Base-by-base conservation (phyloP, 53 echinoderm and acorn worm species). In the Actinopyga echinites region DNA sequence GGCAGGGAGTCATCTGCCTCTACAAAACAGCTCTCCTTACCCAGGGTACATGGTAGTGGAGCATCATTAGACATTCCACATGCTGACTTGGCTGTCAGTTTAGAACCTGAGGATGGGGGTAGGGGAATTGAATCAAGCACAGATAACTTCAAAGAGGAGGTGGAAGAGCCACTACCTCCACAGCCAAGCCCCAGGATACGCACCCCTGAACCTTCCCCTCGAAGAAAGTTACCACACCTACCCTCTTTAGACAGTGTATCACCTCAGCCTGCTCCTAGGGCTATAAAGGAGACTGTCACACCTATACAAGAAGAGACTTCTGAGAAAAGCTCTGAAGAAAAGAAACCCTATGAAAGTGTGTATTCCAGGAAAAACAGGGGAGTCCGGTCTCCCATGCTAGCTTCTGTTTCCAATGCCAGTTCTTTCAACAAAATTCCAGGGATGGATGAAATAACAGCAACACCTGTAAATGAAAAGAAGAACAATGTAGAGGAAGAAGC, bases 401-500 rank as follows among this genome's bases (percentile, higher is more conserved):
- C 81, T 3, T 30, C 81, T 1, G 34, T 30, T 6, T 40, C 26
- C 56, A 77, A 28, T 30, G 54, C 77, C 4, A 15, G 8, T 31
- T 28, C 55, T 0, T 77, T 77, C 31, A 77, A 54, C 56, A 80
- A 37, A 42, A 59, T 80, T 24, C 81, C 81, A 0, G 81, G 38
- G 8, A 61, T 80, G 81, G 81, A 80, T n/a, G 81, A 62, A 24
- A 55, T 56, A 17, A 78, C 78, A 1, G 30, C 25, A 25, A 42
- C 63, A 31, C 78, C 57, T 19, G 83, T 33, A 29, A 89, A 87
- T 87, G 74, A 75, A 80, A 93, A 93, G 35, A 80, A 64, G 32
- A 90, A 88, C 80, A 94, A 91, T 75, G 91, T 87, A 34, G 84
- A 57, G n/a, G 69, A 21, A 57, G 65, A 57, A 55, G 56, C 75